Evolutionary conservation across 2,113 vertebrate species (phyloP).

Genomic region (Marmota flaviventris): DNA sequence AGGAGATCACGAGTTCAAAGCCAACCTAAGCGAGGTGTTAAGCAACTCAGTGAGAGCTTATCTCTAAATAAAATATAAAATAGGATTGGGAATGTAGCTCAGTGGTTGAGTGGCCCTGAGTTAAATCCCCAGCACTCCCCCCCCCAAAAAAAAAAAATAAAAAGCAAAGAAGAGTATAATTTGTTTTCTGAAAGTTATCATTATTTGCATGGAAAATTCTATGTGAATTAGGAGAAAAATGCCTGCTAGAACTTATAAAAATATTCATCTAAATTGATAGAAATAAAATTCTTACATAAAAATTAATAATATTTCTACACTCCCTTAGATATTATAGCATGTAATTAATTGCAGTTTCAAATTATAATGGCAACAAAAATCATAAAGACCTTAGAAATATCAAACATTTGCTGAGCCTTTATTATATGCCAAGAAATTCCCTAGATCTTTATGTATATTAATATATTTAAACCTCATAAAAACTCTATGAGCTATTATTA

Average conservation of each 20-base stretch:
- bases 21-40: too few relatives aligned
- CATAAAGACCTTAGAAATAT: not conserved
- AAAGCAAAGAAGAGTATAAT: not conserved
- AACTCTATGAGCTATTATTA: not conserved
- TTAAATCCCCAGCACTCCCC: too few relatives aligned
- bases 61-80: too few relatives aligned
- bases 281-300: slow-evolving; percentile 9
- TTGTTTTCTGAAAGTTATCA: not conserved
- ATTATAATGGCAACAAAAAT: not conserved
- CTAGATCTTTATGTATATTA: not conserved
- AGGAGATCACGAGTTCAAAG: too few relatives aligned
- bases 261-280: not conserved
- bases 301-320: not conserved
- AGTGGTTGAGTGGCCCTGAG: too few relatives aligned
- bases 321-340: not conserved
- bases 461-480: not conserved
- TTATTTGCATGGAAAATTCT: slow-evolving; percentile 14
- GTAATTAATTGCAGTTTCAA: not conserved
- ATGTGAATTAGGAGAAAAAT: not conserved
- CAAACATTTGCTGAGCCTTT: not conserved
- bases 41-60: too few relatives aligned
- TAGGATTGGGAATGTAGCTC: too few relatives aligned
- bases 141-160: too few relatives aligned
- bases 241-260: not conserved
- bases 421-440: not conserved